phyloP scores from a whole-genome alignment of 2,888 invertebrate species.

The Coelopa pilipes region DNA sequence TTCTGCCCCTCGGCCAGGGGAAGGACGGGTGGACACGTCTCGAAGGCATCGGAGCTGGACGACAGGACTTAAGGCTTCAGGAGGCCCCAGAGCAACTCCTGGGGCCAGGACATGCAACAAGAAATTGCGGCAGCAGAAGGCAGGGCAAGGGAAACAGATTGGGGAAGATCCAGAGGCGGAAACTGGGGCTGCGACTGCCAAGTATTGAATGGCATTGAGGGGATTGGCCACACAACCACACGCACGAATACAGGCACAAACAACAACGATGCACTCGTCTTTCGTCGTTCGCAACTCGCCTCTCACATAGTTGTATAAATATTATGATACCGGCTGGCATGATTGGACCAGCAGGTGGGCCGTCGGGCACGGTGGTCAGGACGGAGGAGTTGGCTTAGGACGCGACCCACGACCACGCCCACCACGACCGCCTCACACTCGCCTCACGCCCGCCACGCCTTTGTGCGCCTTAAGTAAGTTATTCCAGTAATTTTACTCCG shows the following conservation, averaged over 20 bases:
- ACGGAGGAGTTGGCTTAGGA: not conserved
- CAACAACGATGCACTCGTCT: too few relatives aligned
- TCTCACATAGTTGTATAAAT: conserved; percentile 12
- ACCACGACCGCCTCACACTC: not conserved
- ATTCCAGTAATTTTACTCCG: conserved; percentile 24
- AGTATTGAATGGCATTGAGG: not conserved
- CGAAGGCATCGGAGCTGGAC: too few relatives aligned
- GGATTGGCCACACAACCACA: not conserved
- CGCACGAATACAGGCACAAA: not conserved
- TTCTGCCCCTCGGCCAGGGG: too few relatives aligned
- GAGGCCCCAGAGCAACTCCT: too few relatives aligned
- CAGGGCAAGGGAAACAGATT: too few relatives aligned
- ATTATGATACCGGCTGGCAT: conserved; percentile 11
- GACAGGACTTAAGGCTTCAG: too few relatives aligned
- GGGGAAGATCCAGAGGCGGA: too few relatives aligned
- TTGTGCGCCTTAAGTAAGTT: conserved; percentile 11
- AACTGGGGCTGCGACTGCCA: not conserved
- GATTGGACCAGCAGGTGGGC: not conserved
- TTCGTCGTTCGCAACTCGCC: too few relatives aligned
- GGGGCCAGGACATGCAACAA: too few relatives aligned
- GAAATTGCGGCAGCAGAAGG: too few relatives aligned
- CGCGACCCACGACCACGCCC: not conserved
- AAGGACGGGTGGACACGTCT: too few relatives aligned
- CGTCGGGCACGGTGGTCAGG: not conserved
- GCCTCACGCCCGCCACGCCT: not conserved